Evolutionary conservation across 2,888 invertebrate genomes (phyloP), one percentile per base, ranked within the genome.

Genomic region (Steinernema hermaphroditum): DNA sequence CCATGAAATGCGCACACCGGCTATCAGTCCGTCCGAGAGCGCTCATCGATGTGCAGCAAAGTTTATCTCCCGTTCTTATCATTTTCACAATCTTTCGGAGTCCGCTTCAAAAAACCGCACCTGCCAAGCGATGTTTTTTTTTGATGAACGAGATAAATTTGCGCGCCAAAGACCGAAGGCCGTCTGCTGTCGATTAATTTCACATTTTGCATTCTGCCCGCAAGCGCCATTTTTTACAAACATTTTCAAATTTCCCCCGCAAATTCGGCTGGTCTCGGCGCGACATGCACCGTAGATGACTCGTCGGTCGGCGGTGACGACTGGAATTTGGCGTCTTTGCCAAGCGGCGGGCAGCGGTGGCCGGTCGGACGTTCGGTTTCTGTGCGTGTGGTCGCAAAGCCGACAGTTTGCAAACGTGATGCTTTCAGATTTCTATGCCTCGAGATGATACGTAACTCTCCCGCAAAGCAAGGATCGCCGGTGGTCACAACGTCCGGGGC

Each of bases 261-360:
- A 54, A 46, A 19, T 54, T 14, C 12, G n/a, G 12, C 24, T 14
- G 54, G 54, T 54, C 54, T 16, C 27, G 27, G 24, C 54, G 16
- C 54, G 54, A 54, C 27, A 12, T 22, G 24, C 27, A 54, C 54
- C 54, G 54, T 54, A 54, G 27, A 9, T 16, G 54, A 54, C 22
- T 54, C 27, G 54, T 54, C 54, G 54, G 54, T 54, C 54, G 54
- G 54, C 54, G 54, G 54, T 54, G 54, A 54, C 54, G 54, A 54
- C 27, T 54, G 54, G 54, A 54, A 54, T 54, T 54, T 27, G 54
- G 24, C 54, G 54, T 54, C 27, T 54, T 27, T 27, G 27, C 27
- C 19, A 12, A 22, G 54, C 12, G n/a, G 54, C 24, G 2, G n/a
- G 54, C 27, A 12, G 2, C 6, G n/a, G 22, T n/a, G 19, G 8